phyloP scores from a whole-genome alignment of 2,888 invertebrate genomes.

The Patella depressa region DNA sequence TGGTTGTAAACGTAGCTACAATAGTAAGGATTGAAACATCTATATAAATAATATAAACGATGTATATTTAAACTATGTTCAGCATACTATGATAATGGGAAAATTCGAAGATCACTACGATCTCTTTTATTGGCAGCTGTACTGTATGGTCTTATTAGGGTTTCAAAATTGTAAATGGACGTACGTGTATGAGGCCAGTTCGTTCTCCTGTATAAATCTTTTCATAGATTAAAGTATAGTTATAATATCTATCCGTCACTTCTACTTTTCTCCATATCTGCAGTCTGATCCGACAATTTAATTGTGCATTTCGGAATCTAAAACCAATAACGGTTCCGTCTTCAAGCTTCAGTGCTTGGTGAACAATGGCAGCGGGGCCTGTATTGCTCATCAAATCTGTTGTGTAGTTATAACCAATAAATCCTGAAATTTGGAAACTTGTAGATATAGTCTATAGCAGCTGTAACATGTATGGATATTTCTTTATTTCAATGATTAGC shows the following conservation, averaged over 20 bases:
- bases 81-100: too few species aligned
- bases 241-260: not conserved
- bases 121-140: too few species aligned
- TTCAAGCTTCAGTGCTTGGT: not conserved
- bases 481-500: too few species aligned
- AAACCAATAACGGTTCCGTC: not conserved
- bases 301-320: not conserved
- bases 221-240: not conserved
- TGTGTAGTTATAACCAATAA: slow-evolving; percentile 1
- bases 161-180: too few species aligned
- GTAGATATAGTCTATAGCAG: too few species aligned
- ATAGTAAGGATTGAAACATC: too few species aligned
- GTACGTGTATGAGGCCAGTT: not conserved
- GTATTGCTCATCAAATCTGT: not conserved
- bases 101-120: too few species aligned
- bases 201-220: not conserved
- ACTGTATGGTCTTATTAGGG: too few species aligned
- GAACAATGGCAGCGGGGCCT: not conserved
- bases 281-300: not conserved
- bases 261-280: not conserved
- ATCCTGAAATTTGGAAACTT: not conserved
- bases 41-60: too few species aligned
- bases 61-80: too few species aligned
- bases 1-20: not conserved
- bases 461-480: too few species aligned